Percentiles rank a stretch among this genome's conserved stretches.
Evolutionary conservation across 2,888 invertebrate genomes (phyloP).

Genomic region (Agrochola macilenta): DNA sequence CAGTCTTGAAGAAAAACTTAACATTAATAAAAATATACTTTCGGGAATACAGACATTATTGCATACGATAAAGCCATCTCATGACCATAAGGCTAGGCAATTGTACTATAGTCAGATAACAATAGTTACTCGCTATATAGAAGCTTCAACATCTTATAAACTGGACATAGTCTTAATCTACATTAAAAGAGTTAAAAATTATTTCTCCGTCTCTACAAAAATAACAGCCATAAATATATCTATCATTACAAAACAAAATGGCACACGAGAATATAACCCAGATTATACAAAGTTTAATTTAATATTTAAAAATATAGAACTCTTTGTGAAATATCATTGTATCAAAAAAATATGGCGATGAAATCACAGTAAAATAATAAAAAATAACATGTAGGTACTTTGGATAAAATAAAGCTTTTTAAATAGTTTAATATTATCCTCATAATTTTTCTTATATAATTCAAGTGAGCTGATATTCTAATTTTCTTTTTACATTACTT

Average conservation of each 20-base stretch:
- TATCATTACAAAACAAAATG: constrained; percentile 78
- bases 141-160: constrained; percentile 76
- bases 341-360: constrained; percentile 51
- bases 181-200: constrained; percentile 58
- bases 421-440: constrained; percentile 24
- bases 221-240: constrained; percentile 66
- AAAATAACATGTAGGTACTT: constrained; percentile 39
- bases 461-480: constrained; percentile 33
- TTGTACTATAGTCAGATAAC: constrained; percentile 86
- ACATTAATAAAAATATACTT: constrained; percentile 70
- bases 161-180: constrained; percentile 75
- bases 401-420: constrained; percentile 45
- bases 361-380: constrained; percentile 46
- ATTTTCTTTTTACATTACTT: constrained; percentile 7
- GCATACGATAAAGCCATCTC: constrained; percentile 70
- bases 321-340: constrained; percentile 39
- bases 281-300: constrained; percentile 34
- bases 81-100: constrained; percentile 84
- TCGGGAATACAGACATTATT: constrained; percentile 62
- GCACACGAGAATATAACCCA: constrained; percentile 77
- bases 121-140: constrained; percentile 56
- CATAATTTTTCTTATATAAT: constrained; percentile 9
- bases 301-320: constrained; percentile 53
- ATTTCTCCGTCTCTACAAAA: constrained; percentile 68
- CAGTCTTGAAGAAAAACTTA: constrained; percentile 81